A percentile compares a stretch with the other conserved stretches of the same genome.
phyloP scores from a whole-genome alignment of 2,113 vertebrate genomes.

The Morone chrysops region DNA sequence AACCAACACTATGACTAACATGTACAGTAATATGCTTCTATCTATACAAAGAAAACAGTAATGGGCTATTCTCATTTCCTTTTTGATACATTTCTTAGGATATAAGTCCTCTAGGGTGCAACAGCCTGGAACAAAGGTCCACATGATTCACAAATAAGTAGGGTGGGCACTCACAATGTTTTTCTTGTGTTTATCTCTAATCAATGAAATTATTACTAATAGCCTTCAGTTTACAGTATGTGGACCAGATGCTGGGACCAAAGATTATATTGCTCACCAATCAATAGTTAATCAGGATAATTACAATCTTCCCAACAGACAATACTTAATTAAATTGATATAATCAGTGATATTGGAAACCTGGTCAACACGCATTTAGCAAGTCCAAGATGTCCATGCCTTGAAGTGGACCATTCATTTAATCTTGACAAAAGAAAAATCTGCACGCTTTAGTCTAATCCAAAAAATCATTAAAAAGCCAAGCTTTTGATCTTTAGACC shows the following conservation, averaged over 20 bases:
- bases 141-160: neutral
- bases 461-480: neutral
- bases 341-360: neutral
- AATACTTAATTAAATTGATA: neutral
- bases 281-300: neutral
- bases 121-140: neutral
- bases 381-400: neutral
- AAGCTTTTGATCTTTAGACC: neutral
- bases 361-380: neutral
- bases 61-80: neutral
- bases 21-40: neutral
- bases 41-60: neutral
- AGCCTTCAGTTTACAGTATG: too few relatives aligned
- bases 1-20: neutral
- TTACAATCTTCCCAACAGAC: neutral
- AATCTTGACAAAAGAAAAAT: neutral
- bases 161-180: too few relatives aligned
- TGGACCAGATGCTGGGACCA: neutral
- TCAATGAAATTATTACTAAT: neutral
- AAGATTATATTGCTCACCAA: neutral
- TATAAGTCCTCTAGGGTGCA: neutral
- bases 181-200: neutral
- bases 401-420: neutral
- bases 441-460: neutral
- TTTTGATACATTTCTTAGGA: neutral